Conservation (phyloP, 2,797 vertebrate species). For the Gallinago stenura region DNA sequence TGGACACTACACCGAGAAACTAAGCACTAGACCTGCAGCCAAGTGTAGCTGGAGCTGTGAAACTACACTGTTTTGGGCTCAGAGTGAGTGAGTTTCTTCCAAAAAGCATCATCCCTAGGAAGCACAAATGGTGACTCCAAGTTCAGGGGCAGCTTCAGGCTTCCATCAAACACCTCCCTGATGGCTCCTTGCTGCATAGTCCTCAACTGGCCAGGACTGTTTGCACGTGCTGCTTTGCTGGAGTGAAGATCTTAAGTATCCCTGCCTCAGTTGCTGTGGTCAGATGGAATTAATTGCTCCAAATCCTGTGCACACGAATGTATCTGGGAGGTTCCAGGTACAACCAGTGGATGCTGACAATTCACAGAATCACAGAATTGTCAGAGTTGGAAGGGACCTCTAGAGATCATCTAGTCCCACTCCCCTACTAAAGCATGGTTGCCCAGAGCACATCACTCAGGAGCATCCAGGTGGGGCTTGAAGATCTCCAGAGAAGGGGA, state of each 20-base stretch:
- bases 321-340: too few relatives aligned
- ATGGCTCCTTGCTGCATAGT: background rate
- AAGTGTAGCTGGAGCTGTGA: background rate
- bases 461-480: too few relatives aligned
- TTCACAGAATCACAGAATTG: too few relatives aligned
- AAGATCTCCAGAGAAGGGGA: too few relatives aligned
- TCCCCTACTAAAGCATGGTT: too few relatives aligned
- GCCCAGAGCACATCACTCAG: too few relatives aligned
- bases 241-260: background rate
- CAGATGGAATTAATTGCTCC: too few relatives aligned
- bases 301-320: too few relatives aligned
- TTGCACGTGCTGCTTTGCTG: accelerated
- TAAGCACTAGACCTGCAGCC: background rate
- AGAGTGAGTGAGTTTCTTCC: background rate
- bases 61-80: background rate
- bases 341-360: too few relatives aligned
- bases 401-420: too few relatives aligned
- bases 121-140: background rate
- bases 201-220: background rate
- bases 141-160: background rate
- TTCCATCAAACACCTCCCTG: background rate
- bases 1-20: background rate
- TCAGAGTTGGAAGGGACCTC: too few relatives aligned
- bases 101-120: background rate
- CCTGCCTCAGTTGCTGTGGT: too few relatives aligned